These are phyloP conservation scores for Acronicta aceris DNA, from an alignment of 2,888 invertebrate species.

Conservation along the genomic window DNA sequence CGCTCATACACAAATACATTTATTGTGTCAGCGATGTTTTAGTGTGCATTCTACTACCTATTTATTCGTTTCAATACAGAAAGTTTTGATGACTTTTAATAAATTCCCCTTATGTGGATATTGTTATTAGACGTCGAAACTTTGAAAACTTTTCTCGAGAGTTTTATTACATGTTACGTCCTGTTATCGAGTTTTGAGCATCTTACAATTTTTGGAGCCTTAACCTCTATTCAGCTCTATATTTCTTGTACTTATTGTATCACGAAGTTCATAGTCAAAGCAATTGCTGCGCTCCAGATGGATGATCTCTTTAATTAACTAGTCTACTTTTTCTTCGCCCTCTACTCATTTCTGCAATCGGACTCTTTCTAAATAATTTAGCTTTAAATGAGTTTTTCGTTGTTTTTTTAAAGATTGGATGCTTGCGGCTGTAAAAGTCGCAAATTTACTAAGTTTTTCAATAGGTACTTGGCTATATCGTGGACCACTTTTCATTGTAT, in stretches of 20 bases:
- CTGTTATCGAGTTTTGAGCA: slow-evolving; percentile 21
- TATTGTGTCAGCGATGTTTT: slow-evolving; percentile 14
- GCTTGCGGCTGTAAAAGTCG: slow-evolving; percentile 15
- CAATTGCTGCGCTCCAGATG: slow-evolving; percentile 41
- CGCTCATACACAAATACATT: slow-evolving; percentile 19
- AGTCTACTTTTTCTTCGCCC: slow-evolving; percentile 66
- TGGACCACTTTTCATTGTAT: too few relatives aligned
- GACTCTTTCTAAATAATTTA: slow-evolving; percentile 53
- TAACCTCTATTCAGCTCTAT: slow-evolving; percentile 39
- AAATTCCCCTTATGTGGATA: slow-evolving; percentile 19
- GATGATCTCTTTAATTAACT: slow-evolving; percentile 67
- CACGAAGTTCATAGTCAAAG: slow-evolving; percentile 33
- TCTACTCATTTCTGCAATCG: slow-evolving; percentile 60
- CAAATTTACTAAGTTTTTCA: too few relatives aligned
- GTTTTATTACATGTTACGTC: slow-evolving; percentile 33
- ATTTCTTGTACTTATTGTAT: slow-evolving; percentile 42
- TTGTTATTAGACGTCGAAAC: slow-evolving; percentile 26
- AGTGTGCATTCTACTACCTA: neutral
- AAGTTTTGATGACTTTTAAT: slow-evolving; percentile 18
- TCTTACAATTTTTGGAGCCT: slow-evolving; percentile 32
- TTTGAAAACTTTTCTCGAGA: slow-evolving; percentile 20
- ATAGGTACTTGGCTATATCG: too few relatives aligned
- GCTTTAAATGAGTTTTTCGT: slow-evolving; percentile 29
- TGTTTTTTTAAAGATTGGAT: slow-evolving; percentile 25
- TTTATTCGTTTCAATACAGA: slow-evolving; percentile 13